A percentile compares a stretch with the other conserved stretches of the same genome.
phyloP scores from a whole-genome alignment of 2,113 vertebrate genomes.

The Scalopus aquaticus region DNA sequence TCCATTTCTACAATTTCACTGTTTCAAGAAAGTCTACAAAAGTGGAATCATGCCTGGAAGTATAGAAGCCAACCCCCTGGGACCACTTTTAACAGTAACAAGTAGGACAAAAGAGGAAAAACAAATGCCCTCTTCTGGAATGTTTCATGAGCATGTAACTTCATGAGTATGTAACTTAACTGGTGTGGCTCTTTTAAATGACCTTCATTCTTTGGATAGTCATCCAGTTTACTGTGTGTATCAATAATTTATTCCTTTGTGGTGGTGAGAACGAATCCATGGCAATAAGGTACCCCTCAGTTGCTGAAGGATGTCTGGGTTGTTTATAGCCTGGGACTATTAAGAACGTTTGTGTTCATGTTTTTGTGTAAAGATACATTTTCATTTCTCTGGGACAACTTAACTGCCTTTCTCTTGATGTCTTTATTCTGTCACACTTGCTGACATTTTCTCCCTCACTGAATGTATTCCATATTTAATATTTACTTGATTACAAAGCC shows the following conservation, averaged over 20 bases:
- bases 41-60: not conserved
- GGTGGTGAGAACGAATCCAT: not conserved
- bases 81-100: not conserved
- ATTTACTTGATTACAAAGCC: slow-evolving; percentile 27
- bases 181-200: not conserved
- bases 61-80: not conserved
- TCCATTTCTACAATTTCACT: not conserved
- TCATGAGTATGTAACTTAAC: not conserved
- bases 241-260: not conserved
- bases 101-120: not conserved
- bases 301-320: not conserved
- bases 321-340: not conserved
- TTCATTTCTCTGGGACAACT: not conserved
- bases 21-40: not conserved
- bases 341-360: not conserved
- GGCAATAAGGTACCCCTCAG: not conserved
- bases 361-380: not conserved
- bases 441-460: not conserved
- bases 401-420: not conserved
- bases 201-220: not conserved
- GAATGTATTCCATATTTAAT: not conserved
- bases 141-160: not conserved
- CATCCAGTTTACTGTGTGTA: not conserved
- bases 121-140: not conserved
- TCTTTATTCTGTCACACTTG: not conserved